A percentile compares a stretch with the other conserved stretches of the same genome.
Conservation (phyloP, 2,113 vertebrate species). For the Eptesicus fuscus region DNA sequence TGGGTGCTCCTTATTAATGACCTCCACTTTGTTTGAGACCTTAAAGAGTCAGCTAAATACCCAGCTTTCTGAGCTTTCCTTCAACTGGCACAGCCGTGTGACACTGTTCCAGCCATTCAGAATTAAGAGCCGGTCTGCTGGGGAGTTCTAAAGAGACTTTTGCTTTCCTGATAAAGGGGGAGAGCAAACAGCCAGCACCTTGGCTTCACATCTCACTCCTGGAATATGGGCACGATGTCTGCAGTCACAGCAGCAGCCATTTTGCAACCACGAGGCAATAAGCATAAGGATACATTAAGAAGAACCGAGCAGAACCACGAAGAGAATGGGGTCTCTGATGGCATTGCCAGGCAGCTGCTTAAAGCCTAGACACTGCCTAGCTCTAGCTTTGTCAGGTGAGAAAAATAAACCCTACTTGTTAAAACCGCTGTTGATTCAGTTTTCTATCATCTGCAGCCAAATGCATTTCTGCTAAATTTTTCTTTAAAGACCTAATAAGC, state of each 20-base stretch:
- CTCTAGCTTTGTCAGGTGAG: background rate
- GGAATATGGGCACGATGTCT: background rate
- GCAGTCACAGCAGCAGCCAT: background rate
- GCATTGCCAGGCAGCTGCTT: background rate
- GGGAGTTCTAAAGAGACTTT: background rate
- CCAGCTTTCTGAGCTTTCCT: background rate
- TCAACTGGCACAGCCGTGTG: background rate
- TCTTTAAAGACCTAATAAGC: background rate
- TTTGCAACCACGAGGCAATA: background rate
- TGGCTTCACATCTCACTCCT: background rate
- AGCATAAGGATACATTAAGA: background rate
- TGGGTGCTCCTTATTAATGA: background rate
- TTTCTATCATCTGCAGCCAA: slow-evolving; percentile 9
- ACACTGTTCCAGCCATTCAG: background rate
- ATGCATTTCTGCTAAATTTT: background rate
- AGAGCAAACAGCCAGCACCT: background rate
- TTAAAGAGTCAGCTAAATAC: background rate
- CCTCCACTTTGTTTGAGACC: background rate
- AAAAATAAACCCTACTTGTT: background rate
- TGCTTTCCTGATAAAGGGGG: background rate
- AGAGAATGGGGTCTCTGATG: background rate
- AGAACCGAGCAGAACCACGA: background rate
- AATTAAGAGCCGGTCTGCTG: background rate
- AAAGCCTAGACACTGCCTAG: background rate
- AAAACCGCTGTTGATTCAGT: background rate